Base-by-base conservation (phyloP, 1,140 invertebrate genomes). In the Hydropsyche tenuis region DNA sequence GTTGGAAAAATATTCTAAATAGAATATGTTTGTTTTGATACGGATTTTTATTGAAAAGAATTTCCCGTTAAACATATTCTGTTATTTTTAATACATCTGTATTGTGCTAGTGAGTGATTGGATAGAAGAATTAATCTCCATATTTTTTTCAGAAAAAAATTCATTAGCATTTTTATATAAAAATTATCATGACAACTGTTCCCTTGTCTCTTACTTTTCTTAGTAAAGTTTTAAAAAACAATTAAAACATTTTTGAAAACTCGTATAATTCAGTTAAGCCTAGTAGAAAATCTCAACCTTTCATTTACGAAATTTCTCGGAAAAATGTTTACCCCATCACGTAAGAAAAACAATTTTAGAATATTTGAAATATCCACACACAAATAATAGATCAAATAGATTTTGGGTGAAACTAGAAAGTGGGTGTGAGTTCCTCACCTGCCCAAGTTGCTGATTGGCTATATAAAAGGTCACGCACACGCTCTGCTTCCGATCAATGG, bases 391-490 rank as follows among this genome's bases (percentile, higher is more conserved):
- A n/a, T n/a, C n/a, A n/a, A n/a, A n/a, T n/a, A n/a, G n/a, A n/a
- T n/a, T n/a, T n/a, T 37, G 46, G 66, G 16, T 27, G 18, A n/a
- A 11, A 20, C n/a, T 20, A 12, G 1, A 7, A 11, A 16, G 43
- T 6, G 22, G 43, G 37, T 23, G 62, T 4, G 11, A 64, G 62
- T 16, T 42, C 56, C 72, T 37, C 75, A 76, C 75, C 75, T 76
- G 71, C 20, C 51, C 51, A 12, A 12, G 45, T n/a, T 46, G 75
- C 72, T 76, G 75, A 76, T 76, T 76, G 75, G 75, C 72, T 69
- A 72, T 62, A 76, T 72, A 76, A 76, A 66, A 69, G 72, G 68
- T 76, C 75, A 76, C 75, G 75, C 46, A 53, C 69, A 23, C 64
- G 37, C 42, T 53, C 46, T 62, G 12, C 42, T 71, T 22, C 56